Percentiles rank a stretch among this genome's conserved stretches.
Conservation (phyloP, 2,888 invertebrate genomes). For the Chloromyia formosa region DNA sequence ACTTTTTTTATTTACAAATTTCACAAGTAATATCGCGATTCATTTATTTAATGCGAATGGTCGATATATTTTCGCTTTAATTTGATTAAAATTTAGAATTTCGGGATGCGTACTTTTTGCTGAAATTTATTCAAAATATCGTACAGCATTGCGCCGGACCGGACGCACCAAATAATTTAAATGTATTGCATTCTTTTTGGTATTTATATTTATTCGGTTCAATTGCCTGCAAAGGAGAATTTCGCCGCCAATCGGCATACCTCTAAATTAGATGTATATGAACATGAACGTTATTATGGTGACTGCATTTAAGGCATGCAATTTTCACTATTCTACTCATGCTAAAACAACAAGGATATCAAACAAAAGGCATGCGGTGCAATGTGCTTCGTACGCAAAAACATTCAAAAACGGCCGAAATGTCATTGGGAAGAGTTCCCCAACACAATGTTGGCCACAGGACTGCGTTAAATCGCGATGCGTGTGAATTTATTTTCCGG, state of each 20-base stretch:
- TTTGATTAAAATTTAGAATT: constrained; percentile 8
- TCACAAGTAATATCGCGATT: constrained; percentile 15
- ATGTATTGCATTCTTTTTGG: too few species aligned
- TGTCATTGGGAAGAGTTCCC: background rate
- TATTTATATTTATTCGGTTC: constrained; percentile 11
- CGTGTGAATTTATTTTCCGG: background rate
- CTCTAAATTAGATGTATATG: constrained; percentile 1
- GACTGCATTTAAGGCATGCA: background rate
- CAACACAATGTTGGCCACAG: background rate
- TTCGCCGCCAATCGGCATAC: constrained; percentile 13
- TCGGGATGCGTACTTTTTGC: too few species aligned
- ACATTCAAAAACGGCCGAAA: background rate
- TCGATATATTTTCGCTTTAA: constrained; percentile 18
- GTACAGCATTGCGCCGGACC: background rate
- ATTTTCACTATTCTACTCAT: constrained; percentile 18
- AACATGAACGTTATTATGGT: background rate
- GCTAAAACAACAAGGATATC: constrained; percentile 5
- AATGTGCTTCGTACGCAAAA: constrained; percentile 1
- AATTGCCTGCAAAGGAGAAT: constrained; percentile 33
- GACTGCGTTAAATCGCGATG: background rate
- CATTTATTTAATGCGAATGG: constrained; percentile 1
- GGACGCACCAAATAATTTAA: too few species aligned
- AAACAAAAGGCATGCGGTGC: background rate
- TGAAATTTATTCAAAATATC: too few species aligned
- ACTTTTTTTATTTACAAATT: constrained; percentile 26